Base-by-base conservation (phyloP, 2,113 vertebrate genomes). In the Zosterops pallidus region DNA sequence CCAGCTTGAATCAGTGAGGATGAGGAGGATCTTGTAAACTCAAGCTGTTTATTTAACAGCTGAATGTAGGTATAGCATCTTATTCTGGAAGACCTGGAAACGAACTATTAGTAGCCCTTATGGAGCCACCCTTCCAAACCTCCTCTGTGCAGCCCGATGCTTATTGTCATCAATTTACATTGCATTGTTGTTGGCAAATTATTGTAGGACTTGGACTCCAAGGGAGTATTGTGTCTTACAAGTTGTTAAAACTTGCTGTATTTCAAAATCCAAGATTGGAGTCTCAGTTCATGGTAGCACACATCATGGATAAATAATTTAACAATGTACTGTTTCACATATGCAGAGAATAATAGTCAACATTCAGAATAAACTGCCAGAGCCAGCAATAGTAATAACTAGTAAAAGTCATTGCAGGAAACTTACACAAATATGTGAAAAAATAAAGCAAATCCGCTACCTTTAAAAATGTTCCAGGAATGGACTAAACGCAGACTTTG, bases 401-500 rank as follows among this genome's bases (percentile, higher is more conserved):
- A 35, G 24, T 9, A 44, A 29, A 19, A 75, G 14, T 53, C 0
- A 33, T 56, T 88, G 92, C 37, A 78, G 78, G 62, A 85, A 79
- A 86, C 15, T 77, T 81, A 14, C 52, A 64, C 37, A 60, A 83
- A 57, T 80, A 28, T 35, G 14, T 57, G 21, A 29, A 88, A 94
- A 37, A 91, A 78, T 93, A 56, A 77, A 78, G 20, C 74, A 70
- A 88, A 81, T 83, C 52, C 25, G 1, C 26, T 83, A 31, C 14
- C 52, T 93, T 68, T 67, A 68, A 90, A 94, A 83, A 11, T 56
- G 18, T 94, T 90, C 50, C 68, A 86, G 79, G 37, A 22, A 3
- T 81, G 52, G 52, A 80, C 39, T 70, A 78, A n/a, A 33, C 56
- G 14, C 64, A 96, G 88, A 92, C 83, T 93, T 92, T 84, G 64